These are phyloP conservation scores for Palloptera scutellata DNA, from an alignment of 2,888 invertebrate genomes.

Conservation along the genomic window DNA sequence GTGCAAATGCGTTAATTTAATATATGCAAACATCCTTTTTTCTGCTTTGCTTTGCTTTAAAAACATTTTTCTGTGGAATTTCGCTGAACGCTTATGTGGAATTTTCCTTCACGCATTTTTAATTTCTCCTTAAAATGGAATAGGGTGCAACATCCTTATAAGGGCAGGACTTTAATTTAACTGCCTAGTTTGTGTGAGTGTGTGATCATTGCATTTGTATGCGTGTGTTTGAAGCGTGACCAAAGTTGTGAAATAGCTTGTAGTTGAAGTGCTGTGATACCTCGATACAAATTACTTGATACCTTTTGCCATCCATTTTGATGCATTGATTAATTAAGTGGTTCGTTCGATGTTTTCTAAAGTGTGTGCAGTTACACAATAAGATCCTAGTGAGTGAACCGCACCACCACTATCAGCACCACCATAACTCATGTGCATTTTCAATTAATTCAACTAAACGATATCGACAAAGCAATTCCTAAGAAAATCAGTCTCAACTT, in stretches of 20 bases:
- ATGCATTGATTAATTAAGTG: slow-evolving; percentile 29
- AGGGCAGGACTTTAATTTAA: slow-evolving; percentile 19
- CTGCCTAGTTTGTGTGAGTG: slow-evolving; percentile 9
- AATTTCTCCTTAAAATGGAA: slow-evolving; percentile 28
- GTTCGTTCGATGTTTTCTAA: slow-evolving; percentile 20
- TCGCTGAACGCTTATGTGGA: slow-evolving; percentile 18
- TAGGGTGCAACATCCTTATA: slow-evolving; percentile 31
- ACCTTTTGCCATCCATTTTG: slow-evolving; percentile 42
- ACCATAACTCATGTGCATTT: slow-evolving; percentile 3
- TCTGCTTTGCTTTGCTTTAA: background rate
- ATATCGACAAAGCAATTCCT: slow-evolving; percentile 5
- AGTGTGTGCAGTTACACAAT: background rate
- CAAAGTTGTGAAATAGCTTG: slow-evolving; percentile 60
- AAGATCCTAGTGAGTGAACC: background rate
- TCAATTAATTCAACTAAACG: slow-evolving; percentile 26
- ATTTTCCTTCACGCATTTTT: slow-evolving; percentile 32
- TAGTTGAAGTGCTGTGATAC: slow-evolving; percentile 48
- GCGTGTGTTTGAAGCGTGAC: slow-evolving; percentile 50
- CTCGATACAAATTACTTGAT: slow-evolving; percentile 61
- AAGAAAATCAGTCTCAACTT: no score
- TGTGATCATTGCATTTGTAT: slow-evolving; percentile 24
- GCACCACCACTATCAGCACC: background rate
- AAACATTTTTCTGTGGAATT: slow-evolving; percentile 14
- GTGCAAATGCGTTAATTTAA: slow-evolving; percentile 44
- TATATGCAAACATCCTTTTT: slow-evolving; percentile 47